phyloP scores from a whole-genome alignment of 2,888 invertebrate genomes.

The Leucoptera coffeella region DNA sequence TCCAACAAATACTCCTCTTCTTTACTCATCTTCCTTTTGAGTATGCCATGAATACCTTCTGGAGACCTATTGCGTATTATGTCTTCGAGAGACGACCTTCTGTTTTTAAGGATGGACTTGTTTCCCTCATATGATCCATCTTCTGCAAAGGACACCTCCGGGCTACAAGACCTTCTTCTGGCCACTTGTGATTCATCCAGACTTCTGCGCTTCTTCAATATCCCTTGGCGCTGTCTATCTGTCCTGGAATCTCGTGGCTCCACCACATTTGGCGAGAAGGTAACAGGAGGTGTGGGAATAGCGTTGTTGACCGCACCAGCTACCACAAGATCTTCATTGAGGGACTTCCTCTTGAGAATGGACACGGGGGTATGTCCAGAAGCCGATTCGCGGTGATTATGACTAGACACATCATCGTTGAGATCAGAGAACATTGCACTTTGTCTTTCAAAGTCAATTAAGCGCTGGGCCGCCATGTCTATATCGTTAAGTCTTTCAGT shows the following conservation, averaged over 20 bases:
- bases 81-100: slow-evolving; percentile 67
- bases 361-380: slow-evolving; percentile 52
- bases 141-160: slow-evolving; percentile 58
- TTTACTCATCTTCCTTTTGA: slow-evolving; percentile 63
- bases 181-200: slow-evolving; percentile 72
- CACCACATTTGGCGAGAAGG: slow-evolving; percentile 71
- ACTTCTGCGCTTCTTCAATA: slow-evolving; percentile 77
- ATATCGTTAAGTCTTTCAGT: slow-evolving; percentile 43
- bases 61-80: slow-evolving; percentile 59
- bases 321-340: slow-evolving; percentile 45
- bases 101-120: slow-evolving; percentile 62
- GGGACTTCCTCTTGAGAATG: slow-evolving; percentile 63
- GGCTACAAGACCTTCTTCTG: slow-evolving; percentile 62
- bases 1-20: slow-evolving; percentile 59
- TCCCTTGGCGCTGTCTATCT: slow-evolving; percentile 63
- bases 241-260: slow-evolving; percentile 57
- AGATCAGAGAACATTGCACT: slow-evolving; percentile 52
- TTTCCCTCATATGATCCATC: slow-evolving; percentile 51
- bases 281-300: slow-evolving; percentile 63
- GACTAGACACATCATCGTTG: slow-evolving; percentile 45
- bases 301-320: slow-evolving; percentile 46
- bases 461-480: slow-evolving; percentile 47
- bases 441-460: slow-evolving; percentile 49
- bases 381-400: slow-evolving; percentile 40
- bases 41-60: slow-evolving; percentile 59